Evolutionary conservation across 2,888 invertebrate genomes (phyloP).

Genomic region (Drosophila nigritarsus): DNA sequence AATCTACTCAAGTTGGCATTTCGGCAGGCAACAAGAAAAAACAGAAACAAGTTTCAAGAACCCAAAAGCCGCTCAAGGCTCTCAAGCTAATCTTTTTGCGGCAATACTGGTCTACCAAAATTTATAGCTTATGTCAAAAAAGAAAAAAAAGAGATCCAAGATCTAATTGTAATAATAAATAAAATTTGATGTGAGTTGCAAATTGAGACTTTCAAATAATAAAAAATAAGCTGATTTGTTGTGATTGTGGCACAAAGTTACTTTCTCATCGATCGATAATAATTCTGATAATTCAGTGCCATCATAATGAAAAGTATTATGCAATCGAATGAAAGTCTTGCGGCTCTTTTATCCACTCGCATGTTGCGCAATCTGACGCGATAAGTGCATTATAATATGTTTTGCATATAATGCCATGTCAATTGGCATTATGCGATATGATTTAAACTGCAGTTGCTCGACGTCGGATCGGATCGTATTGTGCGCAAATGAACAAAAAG

Average conservation of each 20-base stretch:
- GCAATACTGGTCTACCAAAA: slow-evolving; percentile 11
- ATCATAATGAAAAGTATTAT: slow-evolving; percentile 25
- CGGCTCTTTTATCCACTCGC: slow-evolving; percentile 63
- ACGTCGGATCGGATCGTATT: slow-evolving; percentile 33
- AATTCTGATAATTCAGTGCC: slow-evolving; percentile 15
- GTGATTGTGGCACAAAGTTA: not conserved
- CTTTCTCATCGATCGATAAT: not conserved
- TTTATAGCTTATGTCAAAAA: not conserved
- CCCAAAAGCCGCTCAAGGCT: slow-evolving; percentile 30
- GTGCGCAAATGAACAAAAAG: slow-evolving; percentile 54
- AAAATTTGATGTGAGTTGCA: not conserved
- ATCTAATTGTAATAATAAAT: not conserved
- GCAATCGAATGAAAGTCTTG: slow-evolving; percentile 67
- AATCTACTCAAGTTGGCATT: slow-evolving; percentile 47
- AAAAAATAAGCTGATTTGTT: not conserved
- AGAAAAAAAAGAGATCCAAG: not conserved
- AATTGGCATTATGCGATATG: slow-evolving; percentile 61
- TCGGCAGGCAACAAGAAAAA: slow-evolving; percentile 10
- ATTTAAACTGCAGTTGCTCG: slow-evolving; percentile 53
- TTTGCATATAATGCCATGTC: slow-evolving; percentile 40
- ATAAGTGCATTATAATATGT: slow-evolving; percentile 62
- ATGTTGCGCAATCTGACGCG: slow-evolving; percentile 61
- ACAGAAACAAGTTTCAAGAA: slow-evolving; percentile 54
- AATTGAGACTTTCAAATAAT: not conserved
- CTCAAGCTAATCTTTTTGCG: slow-evolving; percentile 39